Evolutionary conservation across 2,113 vertebrate genomes (phyloP).

Genomic region (Ctenodactylus gundi): DNA sequence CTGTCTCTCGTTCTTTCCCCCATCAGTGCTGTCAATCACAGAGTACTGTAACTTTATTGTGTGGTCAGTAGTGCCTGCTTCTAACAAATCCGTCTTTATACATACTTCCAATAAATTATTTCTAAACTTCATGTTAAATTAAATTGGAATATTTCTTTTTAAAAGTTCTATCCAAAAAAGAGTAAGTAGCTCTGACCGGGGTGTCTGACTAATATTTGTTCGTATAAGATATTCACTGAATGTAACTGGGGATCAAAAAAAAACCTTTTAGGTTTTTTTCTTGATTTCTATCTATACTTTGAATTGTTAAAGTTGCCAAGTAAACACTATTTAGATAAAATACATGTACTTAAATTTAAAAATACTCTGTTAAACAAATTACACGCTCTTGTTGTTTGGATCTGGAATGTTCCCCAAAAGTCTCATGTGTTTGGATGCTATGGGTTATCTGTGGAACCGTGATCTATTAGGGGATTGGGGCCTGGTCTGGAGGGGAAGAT

Average conservation of each 20-base stretch:
- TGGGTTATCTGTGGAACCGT: too few relatives aligned
- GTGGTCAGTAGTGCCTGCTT: not conserved
- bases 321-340: not conserved
- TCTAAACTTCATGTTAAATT: not conserved
- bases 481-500: too few relatives aligned
- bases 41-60: not conserved
- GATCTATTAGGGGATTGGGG: too few relatives aligned
- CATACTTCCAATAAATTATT: not conserved
- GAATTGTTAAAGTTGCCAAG: not conserved
- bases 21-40: not conserved
- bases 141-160: not conserved
- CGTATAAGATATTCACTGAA: not conserved
- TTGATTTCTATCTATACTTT: not conserved
- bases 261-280: not conserved
- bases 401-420: too few relatives aligned
- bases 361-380: not conserved
- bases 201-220: not conserved
- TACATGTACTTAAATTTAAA: not conserved
- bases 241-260: not conserved
- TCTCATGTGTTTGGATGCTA: too few relatives aligned
- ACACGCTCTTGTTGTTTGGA: too few relatives aligned
- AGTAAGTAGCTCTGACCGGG: not conserved
- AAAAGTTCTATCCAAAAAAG: conserved; percentile 14
- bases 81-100: not conserved
- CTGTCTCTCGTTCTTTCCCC: not conserved